Conservation (phyloP, 2,888 invertebrate species). For the Drosophila prostipennis region DNA sequence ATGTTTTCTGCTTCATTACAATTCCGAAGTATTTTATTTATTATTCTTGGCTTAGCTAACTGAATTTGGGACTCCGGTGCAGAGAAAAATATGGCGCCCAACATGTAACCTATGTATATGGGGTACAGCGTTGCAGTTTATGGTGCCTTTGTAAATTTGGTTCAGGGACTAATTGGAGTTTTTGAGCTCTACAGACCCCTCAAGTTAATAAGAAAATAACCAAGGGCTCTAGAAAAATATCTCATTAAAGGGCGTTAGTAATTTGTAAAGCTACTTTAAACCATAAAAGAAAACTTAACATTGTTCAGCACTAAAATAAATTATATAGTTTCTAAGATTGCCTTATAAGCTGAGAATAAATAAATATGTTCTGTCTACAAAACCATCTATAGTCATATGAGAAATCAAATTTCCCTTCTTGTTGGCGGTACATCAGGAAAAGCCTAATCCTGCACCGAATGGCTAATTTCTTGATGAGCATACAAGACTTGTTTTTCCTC, state of each 20-base stretch:
- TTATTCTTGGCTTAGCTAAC: background rate
- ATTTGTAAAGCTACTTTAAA: background rate
- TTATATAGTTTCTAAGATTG: no score
- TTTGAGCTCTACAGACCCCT: background rate
- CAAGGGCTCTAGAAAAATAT: background rate
- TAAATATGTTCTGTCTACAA: background rate
- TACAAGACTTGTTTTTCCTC: constrained; percentile 16
- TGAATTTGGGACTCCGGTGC: background rate
- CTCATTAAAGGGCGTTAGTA: background rate
- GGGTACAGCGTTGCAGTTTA: background rate
- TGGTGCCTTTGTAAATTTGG: background rate
- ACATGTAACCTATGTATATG: background rate
- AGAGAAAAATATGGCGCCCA: background rate
- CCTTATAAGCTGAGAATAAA: no score
- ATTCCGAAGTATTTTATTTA: background rate
- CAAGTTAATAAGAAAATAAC: background rate
- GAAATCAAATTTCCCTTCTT: no score
- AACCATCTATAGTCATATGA: background rate
- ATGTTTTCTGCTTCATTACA: background rate
- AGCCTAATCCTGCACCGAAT: background rate
- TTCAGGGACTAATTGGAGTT: no score
- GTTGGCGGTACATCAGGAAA: background rate
- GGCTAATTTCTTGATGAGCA: constrained; percentile 3
- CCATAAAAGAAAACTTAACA: no score
- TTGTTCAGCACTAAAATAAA: no score